Percentiles rank a stretch among this genome's conserved stretches.
phyloP scores from a whole-genome alignment of 1,140 invertebrate genomes.

The Conopomorpha cramerella region DNA sequence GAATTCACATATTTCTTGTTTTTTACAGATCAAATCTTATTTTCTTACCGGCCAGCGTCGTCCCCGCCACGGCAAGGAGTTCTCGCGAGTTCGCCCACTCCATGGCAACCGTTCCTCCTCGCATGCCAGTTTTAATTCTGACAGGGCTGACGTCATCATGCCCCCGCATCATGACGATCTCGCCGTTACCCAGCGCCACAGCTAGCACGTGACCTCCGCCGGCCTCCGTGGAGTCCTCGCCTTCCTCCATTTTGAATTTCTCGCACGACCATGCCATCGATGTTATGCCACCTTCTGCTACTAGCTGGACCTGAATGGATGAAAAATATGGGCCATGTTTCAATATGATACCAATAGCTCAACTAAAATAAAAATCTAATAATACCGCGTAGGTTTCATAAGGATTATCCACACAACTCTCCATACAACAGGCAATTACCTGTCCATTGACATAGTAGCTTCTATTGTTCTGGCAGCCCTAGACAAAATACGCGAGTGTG shows the following conservation, averaged over 20 bases:
- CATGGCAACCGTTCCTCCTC: slow-evolving; percentile 77
- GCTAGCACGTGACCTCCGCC: slow-evolving; percentile 74
- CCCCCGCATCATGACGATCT: slow-evolving; percentile 84
- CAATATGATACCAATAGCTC: too few species aligned
- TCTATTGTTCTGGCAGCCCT: too few species aligned
- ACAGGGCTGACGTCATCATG: slow-evolving; percentile 92
- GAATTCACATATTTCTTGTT: too few species aligned
- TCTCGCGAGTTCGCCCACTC: slow-evolving; percentile 97
- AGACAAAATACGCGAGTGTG: too few species aligned
- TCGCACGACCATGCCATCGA: slow-evolving; percentile 96
- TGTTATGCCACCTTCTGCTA: slow-evolving; percentile 79
- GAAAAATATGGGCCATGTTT: too few species aligned
- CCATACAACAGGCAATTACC: too few species aligned
- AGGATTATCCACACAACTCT: too few species aligned
- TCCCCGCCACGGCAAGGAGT: slow-evolving; percentile 89
- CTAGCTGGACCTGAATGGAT: slow-evolving; percentile 86
- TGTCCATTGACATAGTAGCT: too few species aligned
- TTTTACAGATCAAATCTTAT: too few species aligned
- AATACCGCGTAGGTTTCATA: too few species aligned
- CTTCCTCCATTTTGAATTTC: slow-evolving; percentile 98
- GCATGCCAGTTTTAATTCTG: slow-evolving; percentile 80
- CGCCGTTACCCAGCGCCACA: slow-evolving; percentile 86
- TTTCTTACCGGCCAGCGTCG: slow-evolving; percentile 36
- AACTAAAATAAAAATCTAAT: too few species aligned
- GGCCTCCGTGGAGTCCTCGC: slow-evolving; percentile 64